phyloP scores from a whole-genome alignment of 35 echinoderm and acorn worm species.

The Lytechinus variegatus region DNA sequence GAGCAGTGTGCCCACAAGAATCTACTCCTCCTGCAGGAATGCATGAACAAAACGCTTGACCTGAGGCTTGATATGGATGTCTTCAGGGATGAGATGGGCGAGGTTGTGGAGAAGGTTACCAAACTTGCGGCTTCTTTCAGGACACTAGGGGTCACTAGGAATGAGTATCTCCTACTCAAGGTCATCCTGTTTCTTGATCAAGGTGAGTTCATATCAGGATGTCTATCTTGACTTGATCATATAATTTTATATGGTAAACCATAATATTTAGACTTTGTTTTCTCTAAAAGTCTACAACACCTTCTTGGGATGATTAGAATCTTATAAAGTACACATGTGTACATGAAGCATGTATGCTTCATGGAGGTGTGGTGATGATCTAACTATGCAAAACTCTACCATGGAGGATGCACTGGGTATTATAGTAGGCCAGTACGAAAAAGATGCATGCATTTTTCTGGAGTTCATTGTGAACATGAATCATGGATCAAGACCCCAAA shows the following conservation, averaged over 20 bases:
- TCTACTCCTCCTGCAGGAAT: slow-evolving; percentile 91
- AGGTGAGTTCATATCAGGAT: slow-evolving; percentile 60
- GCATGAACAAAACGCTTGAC: slow-evolving; percentile 98
- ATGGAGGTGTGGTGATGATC: too few species aligned
- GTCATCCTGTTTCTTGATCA: slow-evolving; percentile 89
- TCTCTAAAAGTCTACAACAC: too few species aligned
- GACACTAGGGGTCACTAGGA: slow-evolving; percentile 85
- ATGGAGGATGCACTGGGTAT: too few species aligned
- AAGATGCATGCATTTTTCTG: too few species aligned
- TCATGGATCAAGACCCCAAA: too few species aligned
- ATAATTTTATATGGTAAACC: neutral
- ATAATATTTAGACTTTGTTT: too few species aligned
- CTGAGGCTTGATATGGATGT: slow-evolving; percentile 95
- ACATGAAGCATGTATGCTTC: too few species aligned
- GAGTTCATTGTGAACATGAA: too few species aligned
- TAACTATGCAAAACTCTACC: too few species aligned
- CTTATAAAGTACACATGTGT: too few species aligned
- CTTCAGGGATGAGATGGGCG: slow-evolving; percentile 98
- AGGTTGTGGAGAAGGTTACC: slow-evolving; percentile 95
- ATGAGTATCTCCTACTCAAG: slow-evolving; percentile 95
- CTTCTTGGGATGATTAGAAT: too few species aligned
- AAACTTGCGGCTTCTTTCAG: slow-evolving; percentile 87
- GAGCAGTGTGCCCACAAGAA: slow-evolving; percentile 93
- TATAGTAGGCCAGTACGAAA: too few species aligned
- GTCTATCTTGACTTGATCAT: neutral